Base-by-base conservation (phyloP, 2,888 invertebrate genomes). In the Ceraclea dissimilis region DNA sequence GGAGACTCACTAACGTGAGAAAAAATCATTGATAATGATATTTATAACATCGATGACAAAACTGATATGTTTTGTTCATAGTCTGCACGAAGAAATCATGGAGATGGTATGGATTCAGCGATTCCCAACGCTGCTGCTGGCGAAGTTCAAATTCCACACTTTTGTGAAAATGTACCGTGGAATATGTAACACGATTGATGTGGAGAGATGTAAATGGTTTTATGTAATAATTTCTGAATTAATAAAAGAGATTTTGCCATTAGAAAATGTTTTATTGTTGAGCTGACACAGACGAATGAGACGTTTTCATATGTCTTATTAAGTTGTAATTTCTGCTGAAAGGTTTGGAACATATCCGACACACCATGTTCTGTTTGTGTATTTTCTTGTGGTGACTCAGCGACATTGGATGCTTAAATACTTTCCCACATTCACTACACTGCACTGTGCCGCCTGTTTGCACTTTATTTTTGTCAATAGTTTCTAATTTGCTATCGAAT, bases 341-440 rank as follows among this genome's bases (percentile, higher is more conserved):
- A 4, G 47, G 39, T 48, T 58, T 60, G 16, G 43, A 48, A 65
- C 73, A 73, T 52, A 73, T 68, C 50, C 71, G 70, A 63, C 73
- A 73, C 60, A 69, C 65, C 19, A 72, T 73, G 61, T 72, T 69
- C 52, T 71, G 72, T 64, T 70, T 69, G 65, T 74, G 74, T 64
- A 72, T 69, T 64, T 71, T 71, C 63, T 70, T 70, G 64, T 74
- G 74, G 60, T 73, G 71, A 52, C 72, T 69, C 51, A 73, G 66
- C 58, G 71, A 71, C 64, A 72, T 70, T 49, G 70, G 70, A 60
- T 72, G 71, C 65, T 66, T 70, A 67, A 72, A 74, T 63, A 64
- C 66, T 64, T 70, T 72, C 62, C 71, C 71, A 64, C 74, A 74
- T 63, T 73, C 70, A 65, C 72, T 68, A 66, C 74, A 74, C 2